Evolutionary conservation across 2,888 invertebrate species (phyloP), one percentile per base, ranked within the genome.

Genomic region (Drosophila robusta): DNA sequence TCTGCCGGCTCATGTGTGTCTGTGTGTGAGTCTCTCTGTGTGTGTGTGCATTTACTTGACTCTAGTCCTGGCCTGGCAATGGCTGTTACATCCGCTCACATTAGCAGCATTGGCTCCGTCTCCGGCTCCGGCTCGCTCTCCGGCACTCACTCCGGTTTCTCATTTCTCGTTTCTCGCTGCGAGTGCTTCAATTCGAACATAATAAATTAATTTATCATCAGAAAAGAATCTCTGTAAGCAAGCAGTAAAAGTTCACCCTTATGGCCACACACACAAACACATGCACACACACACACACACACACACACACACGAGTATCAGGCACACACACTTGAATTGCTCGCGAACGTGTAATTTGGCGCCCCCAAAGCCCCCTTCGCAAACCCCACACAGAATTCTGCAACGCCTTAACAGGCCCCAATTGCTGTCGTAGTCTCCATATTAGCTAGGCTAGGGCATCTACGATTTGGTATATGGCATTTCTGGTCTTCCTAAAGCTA

Each of bases 191-290:
- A 90, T 90, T 91, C 89, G 86, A 90, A 90, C 90, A 89, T 90
- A 90, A 90, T 91, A 90, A 91, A 90, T 90, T 90, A 89, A 89
- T 90, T 90, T 91, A 89, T 91, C 90, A 90, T 90, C 90, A 84
- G 75, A 79, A 86, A 80, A 86, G 82, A 88, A 89, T 87, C 83
- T 89, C 74, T 73, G 75, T 75, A 81, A 75, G 85, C 81, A 74
- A 80, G 80, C 80, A 82, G 80, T 76, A 79, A 85, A 87, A 85
- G 73, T 87, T 82, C 87, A 87, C 87, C 89, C 87, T 86, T 79
- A 73, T 60, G 50, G 56, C 42, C 69, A 58, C 54, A 63, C 65
- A 75, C 66, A 64, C 63, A 51, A 55, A 46, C 65, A 54, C 46
- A 62, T 50, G 55, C 36, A 66, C 55, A 64, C 63, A 51, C 57